These are phyloP conservation scores for Trinectes maculatus DNA, from an alignment of 2,113 vertebrate species.

Conservation along the genomic window DNA sequence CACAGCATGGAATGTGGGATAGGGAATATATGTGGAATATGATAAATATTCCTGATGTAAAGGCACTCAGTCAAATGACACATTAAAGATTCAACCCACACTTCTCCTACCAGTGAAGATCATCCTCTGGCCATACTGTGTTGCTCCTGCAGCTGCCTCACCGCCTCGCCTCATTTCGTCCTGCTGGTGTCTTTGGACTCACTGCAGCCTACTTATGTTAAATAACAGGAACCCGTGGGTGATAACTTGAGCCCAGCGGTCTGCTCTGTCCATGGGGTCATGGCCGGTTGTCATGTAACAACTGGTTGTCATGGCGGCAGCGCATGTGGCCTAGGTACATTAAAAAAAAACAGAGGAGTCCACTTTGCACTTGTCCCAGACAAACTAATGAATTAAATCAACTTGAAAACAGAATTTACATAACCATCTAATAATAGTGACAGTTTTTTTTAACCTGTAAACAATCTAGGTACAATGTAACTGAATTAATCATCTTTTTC, in stretches of 20 bases:
- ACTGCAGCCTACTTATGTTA: background rate
- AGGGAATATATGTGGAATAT: too few relatives aligned
- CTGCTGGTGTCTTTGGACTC: background rate
- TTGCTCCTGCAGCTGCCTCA: background rate
- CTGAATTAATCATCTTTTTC: too few relatives aligned
- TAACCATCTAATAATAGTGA: background rate
- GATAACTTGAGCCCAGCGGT: constrained; percentile 45
- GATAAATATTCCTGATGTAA: background rate
- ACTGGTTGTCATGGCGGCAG: constrained; percentile 57
- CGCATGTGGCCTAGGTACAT: constrained; percentile 46
- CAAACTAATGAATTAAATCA: background rate
- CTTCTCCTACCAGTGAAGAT: constrained; percentile 77
- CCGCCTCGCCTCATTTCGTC: background rate
- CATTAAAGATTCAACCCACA: background rate
- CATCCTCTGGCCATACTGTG: constrained; percentile 66
- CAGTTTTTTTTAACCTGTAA: background rate
- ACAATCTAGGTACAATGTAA: too few relatives aligned
- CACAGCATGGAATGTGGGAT: too few relatives aligned
- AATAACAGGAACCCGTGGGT: constrained; percentile 1
- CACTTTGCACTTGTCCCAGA: background rate
- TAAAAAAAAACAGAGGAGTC: background rate
- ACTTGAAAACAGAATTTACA: background rate
- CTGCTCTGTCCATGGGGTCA: constrained; percentile 53
- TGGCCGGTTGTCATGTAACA: constrained; percentile 55
- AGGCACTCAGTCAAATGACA: background rate